Base-by-base conservation (phyloP, 2,888 invertebrate species). In the Camponotus fellah region DNA sequence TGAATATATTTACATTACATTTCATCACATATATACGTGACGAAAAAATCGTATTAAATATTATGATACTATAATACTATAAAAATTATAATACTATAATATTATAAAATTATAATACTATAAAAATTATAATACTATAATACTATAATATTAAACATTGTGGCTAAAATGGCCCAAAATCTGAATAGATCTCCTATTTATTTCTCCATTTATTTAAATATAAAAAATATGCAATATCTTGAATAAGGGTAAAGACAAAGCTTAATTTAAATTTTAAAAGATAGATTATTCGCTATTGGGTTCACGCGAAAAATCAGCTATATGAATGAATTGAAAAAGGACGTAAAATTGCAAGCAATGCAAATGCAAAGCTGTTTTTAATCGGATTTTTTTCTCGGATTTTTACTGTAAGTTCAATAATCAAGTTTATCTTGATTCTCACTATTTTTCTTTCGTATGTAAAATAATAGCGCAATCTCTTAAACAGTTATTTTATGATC, bases 401-500 rank as follows among this genome's bases (percentile, higher is more conserved):
- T 74, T 72, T 1, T 40, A 17, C 4, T n/a, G 6, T 26, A n/a
- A 32, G 6, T 60, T 26, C 3, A 6, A 58, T 58, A 58, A 17
- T 40, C 6, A 6, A 58, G 43, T 74, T 72, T 72, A 26, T 26
- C 37, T 56, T 60, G 14, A 26, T 3, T 60, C 2, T 3, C 26
- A n/a, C 3, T 3, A 6, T 62, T 34, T 14, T 34, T 56, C 26
- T 17, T 2, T n/a, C 4, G 5, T 34, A 32, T 32, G 17, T 40
- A 40, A 8, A 65, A 49, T 53, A 66, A 68, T 56, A 53, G 17
- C 40, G 12, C 60, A 60, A 79, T 49, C 3, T 10, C 8, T 40
- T 40, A 46, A 72, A 58, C 32, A 34, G 71, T 79, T 71, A 58
- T 71, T 8, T 46, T 12, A 46, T 10, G n/a, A 60, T 58, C 21